These are phyloP conservation scores for Desmophyllum pertusum DNA, from an alignment of 92 coral and sea anemone genomes.

Conservation along the genomic window DNA sequence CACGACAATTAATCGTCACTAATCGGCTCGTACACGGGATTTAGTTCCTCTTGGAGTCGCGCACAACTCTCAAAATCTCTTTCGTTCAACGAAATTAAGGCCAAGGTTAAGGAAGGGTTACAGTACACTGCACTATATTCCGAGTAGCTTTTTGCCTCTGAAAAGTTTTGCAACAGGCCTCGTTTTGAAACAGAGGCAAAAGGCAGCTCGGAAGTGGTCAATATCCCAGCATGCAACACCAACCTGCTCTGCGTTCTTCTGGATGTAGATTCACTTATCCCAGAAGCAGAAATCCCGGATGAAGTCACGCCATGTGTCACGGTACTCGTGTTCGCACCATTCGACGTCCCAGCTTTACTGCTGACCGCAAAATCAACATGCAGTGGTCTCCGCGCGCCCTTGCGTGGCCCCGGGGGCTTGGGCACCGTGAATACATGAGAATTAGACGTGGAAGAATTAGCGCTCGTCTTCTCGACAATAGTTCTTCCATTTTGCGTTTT, in stretches of 20 bases:
- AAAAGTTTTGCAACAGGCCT: neutral
- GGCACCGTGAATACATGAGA: slow-evolving; percentile 76
- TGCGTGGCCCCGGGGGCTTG: slow-evolving; percentile 86
- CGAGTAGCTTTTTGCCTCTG: no score
- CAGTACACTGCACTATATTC: no score
- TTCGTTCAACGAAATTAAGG: no score
- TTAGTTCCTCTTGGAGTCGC: no score
- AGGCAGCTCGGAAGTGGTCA: neutral
- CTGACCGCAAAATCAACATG: slow-evolving; percentile 68
- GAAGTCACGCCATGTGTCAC: slow-evolving; percentile 56
- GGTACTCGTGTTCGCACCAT: slow-evolving; percentile 5
- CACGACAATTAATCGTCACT: no score
- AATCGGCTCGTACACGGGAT: no score
- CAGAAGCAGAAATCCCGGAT: slow-evolving; percentile 60
- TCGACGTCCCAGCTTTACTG: slow-evolving; percentile 58
- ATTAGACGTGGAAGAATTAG: slow-evolving; percentile 22
- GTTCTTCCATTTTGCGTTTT: slow-evolving; percentile 20
- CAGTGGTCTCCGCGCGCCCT: slow-evolving; percentile 82
- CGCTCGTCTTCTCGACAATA: slow-evolving; percentile 41
- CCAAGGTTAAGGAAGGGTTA: no score
- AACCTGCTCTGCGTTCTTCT: slow-evolving; percentile 98
- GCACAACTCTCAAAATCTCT: no score
- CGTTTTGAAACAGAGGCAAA: neutral
- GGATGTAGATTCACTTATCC: slow-evolving; percentile 75
- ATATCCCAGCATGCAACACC: neutral